A percentile compares a stretch with the other conserved stretches of the same genome.
Evolutionary conservation across 2,113 vertebrate species (phyloP).

Genomic region (Leptosomus discolor): DNA sequence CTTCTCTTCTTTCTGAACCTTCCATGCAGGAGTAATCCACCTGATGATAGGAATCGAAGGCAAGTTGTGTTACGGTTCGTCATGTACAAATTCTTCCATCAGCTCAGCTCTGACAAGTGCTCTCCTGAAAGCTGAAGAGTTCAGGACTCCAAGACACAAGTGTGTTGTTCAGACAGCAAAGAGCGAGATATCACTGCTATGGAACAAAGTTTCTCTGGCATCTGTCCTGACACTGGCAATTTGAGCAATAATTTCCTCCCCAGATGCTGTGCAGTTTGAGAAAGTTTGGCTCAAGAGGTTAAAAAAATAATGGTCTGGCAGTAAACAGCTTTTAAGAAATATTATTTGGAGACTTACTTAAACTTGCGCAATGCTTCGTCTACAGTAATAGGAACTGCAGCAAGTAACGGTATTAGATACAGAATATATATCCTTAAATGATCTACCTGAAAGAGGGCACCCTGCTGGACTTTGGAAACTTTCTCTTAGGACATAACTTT

Average conservation of each 20-base stretch:
- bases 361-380: slow-evolving; percentile 18
- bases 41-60: neutral
- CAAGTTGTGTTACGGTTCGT: neutral
- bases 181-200: neutral
- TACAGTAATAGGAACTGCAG: neutral
- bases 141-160: neutral
- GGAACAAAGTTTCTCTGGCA: neutral
- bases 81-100: neutral
- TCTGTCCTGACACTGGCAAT: slow-evolving; percentile 27
- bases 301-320: slow-evolving; percentile 50
- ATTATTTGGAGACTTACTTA: neutral
- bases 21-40: neutral
- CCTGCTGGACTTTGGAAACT: neutral
- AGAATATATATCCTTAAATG: neutral
- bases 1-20: neutral
- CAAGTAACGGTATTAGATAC: neutral
- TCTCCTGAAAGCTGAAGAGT: neutral
- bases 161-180: neutral
- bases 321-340: slow-evolving; percentile 27
- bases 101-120: neutral
- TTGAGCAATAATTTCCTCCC: slow-evolving; percentile 41
- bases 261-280: slow-evolving; percentile 36
- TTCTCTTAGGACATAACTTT: neutral
- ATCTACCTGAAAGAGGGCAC: neutral
- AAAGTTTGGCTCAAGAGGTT: slow-evolving; percentile 50